A percentile compares a stretch with the other conserved stretches of the same genome.
Conservation (phyloP, 1,140 invertebrate species). For the Luehdorfia chinensis region DNA sequence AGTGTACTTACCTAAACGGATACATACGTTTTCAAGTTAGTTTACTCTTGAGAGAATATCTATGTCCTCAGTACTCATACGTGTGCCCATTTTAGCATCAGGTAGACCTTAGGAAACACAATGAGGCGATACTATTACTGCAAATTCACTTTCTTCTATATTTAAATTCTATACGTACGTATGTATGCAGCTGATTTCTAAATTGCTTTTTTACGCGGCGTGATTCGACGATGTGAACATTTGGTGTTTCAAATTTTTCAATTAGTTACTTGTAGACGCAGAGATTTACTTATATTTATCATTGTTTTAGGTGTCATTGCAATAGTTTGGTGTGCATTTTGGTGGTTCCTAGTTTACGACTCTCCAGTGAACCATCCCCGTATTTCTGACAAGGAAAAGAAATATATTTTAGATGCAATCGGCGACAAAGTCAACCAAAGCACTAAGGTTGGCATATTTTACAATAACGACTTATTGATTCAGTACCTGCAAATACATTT, state of each 20-base stretch:
- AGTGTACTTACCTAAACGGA: too few species aligned
- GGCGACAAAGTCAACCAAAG: conserved; percentile 62
- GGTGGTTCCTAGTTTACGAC: conserved; percentile 83
- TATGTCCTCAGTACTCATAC: too few species aligned
- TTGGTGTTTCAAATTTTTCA: conserved; percentile 3
- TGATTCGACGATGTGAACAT: background rate
- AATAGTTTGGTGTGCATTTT: conserved; percentile 79
- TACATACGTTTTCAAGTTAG: too few species aligned
- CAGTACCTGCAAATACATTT: background rate
- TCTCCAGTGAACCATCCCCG: conserved; percentile 85
- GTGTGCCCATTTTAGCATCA: too few species aligned
- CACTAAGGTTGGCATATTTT: conserved; percentile 48
- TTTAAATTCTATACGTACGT: conserved; percentile 24
- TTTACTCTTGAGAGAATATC: too few species aligned
- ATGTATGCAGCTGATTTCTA: conserved; percentile 18
- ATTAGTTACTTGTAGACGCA: background rate
- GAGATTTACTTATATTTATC: background rate
- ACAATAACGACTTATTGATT: conserved; percentile 4
- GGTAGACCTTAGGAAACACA: conserved; percentile 8
- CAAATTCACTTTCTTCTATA: conserved; percentile 18
- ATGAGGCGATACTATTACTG: conserved; percentile 1
- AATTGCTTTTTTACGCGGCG: conserved; percentile 8
- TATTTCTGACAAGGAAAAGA: conserved; percentile 86
- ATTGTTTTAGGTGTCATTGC: conserved; percentile 74
- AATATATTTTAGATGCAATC: conserved; percentile 83